Percentiles rank a stretch among this genome's conserved stretches.
phyloP scores from a whole-genome alignment of 2,113 vertebrate genomes.

The Macaca nemestrina region DNA sequence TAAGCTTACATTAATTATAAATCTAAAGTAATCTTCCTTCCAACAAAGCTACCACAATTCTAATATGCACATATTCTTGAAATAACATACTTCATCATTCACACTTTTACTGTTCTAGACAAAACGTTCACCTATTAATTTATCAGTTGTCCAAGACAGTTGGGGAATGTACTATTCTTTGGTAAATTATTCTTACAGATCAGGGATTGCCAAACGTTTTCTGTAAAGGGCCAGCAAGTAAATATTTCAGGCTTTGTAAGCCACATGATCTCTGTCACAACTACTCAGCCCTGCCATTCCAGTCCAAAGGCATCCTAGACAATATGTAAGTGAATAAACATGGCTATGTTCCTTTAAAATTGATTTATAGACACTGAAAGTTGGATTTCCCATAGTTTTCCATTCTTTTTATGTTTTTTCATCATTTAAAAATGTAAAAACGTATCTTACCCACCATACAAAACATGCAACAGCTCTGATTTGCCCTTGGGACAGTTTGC shows the following conservation, averaged over 20 bases:
- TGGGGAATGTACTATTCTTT: background rate
- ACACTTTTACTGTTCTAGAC: background rate
- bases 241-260: background rate
- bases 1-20: constrained; percentile 48
- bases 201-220: background rate
- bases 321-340: background rate
- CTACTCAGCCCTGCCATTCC: background rate
- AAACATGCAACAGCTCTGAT: background rate
- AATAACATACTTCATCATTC: background rate
- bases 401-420: background rate
- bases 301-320: background rate
- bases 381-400: background rate
- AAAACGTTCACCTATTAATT: background rate
- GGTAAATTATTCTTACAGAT: background rate
- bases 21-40: constrained; percentile 29
- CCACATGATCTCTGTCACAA: background rate
- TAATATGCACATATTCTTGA: background rate
- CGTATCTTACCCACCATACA: background rate
- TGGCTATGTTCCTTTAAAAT: background rate
- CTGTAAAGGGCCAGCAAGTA: background rate
- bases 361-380: background rate
- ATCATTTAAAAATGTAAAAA: constrained; percentile 19
- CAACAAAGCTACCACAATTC: background rate
- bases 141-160: background rate
- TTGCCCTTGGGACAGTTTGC: background rate